phyloP scores from a whole-genome alignment of 1,140 invertebrate species.

The Mercenaria mercenaria region DNA sequence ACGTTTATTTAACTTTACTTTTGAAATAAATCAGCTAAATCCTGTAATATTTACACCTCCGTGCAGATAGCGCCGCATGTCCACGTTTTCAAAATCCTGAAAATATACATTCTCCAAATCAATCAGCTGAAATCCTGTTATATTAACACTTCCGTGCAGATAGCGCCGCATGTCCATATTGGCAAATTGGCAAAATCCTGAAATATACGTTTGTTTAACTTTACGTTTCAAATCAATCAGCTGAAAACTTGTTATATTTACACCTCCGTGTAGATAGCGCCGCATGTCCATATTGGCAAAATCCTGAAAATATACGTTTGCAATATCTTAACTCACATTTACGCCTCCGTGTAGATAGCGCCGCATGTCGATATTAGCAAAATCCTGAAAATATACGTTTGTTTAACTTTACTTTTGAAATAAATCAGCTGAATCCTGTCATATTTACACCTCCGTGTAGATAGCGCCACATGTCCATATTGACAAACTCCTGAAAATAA shows the following conservation, averaged over 20 bases:
- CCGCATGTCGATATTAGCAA: slow-evolving; percentile 84
- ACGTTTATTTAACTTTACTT: no score
- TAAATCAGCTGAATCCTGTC: no score
- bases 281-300: slow-evolving; percentile 84
- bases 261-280: slow-evolving; percentile 85
- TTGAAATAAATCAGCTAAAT: slow-evolving; percentile 50
- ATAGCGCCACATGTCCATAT: not conserved
- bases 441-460: no score
- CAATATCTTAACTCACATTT: slow-evolving; percentile 75
- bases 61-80: no score
- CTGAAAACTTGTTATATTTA: slow-evolving; percentile 86
- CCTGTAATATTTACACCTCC: no score
- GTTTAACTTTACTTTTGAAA: slow-evolving; percentile 67
- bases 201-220: slow-evolving; percentile 53
- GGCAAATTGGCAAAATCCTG: slow-evolving; percentile 82
- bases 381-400: no score
- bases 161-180: slow-evolving; percentile 85
- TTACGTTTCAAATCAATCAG: slow-evolving; percentile 75
- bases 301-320: slow-evolving; percentile 68
- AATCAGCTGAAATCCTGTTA: slow-evolving; percentile 85
- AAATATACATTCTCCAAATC: slow-evolving; percentile 57
- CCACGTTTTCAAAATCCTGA: not conserved
- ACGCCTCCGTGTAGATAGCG: slow-evolving; percentile 85
- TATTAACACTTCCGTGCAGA: slow-evolving; percentile 85
- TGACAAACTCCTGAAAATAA: not conserved